Conservation (phyloP, 2,797 vertebrate species). For the Podarcis siculus region DNA sequence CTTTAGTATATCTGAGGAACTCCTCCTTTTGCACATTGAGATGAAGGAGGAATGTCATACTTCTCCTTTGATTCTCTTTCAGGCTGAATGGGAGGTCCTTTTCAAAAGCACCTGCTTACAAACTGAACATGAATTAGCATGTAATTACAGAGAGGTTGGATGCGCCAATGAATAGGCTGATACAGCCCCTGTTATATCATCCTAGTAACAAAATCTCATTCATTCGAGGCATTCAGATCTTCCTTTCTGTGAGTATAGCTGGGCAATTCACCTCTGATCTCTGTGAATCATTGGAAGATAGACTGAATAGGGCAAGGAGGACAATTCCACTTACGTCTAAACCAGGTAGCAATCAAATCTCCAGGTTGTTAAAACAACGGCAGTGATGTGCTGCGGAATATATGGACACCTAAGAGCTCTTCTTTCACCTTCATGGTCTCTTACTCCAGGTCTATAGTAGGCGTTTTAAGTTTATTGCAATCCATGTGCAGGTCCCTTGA, state of each 20-base stretch:
- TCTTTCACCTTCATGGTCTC: not conserved
- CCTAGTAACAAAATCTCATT: not conserved
- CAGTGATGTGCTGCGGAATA: not conserved
- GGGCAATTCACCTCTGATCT: conserved; percentile 7
- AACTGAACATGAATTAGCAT: not conserved
- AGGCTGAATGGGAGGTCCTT: not conserved
- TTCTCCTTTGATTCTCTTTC: not conserved
- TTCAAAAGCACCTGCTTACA: not conserved
- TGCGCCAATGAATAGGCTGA: too few species aligned
- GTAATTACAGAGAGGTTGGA: not conserved
- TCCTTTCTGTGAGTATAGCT: not conserved
- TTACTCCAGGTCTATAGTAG: not conserved
- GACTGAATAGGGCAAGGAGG: conserved; percentile 7
- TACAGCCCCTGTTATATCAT: too few species aligned
- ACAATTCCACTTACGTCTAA: not conserved
- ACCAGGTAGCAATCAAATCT: not conserved
- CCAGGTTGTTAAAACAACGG: conserved; percentile 2
- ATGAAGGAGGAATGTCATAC: not conserved
- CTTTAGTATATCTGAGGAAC: not conserved
- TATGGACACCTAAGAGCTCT: not conserved
- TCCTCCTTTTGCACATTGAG: not conserved
- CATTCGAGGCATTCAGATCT: not conserved
- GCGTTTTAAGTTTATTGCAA: not conserved
- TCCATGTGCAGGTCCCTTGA: not conserved
- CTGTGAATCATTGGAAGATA: not conserved